Conservation (phyloP, 1,140 invertebrate genomes). For the Hyles vespertilio region DNA sequence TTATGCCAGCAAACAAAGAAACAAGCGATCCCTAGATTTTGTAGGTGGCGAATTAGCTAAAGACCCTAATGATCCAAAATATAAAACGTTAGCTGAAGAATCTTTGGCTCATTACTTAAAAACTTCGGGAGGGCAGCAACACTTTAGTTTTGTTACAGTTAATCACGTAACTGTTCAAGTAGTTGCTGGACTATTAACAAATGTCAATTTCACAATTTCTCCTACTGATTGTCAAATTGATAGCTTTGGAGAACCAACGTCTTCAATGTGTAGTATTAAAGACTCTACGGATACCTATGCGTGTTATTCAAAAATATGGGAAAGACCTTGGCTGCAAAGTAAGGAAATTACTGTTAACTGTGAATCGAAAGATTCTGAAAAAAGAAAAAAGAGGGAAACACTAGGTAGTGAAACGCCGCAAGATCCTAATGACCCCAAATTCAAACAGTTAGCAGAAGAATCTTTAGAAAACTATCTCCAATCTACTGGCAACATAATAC, state of each 20-base stretch:
- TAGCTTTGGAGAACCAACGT: not conserved
- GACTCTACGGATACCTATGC: not conserved
- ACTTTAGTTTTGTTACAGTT: slow-evolving; percentile 30
- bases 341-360: slow-evolving; percentile 20
- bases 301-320: slow-evolving; percentile 76
- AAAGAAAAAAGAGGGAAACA: slow-evolving; percentile 1
- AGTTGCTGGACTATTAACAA: slow-evolving; percentile 25
- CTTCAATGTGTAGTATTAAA: not conserved
- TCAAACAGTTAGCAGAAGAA: slow-evolving; percentile 20
- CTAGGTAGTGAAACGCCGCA: slow-evolving; percentile 11
- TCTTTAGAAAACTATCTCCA: slow-evolving; percentile 23
- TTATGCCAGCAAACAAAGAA: slow-evolving; percentile 11
- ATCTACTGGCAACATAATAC: slow-evolving; percentile 1
- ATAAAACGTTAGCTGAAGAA: slow-evolving; percentile 32
- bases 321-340: slow-evolving; percentile 70
- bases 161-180: slow-evolving; percentile 32
- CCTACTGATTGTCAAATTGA: slow-evolving; percentile 1
- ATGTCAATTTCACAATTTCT: slow-evolving; percentile 19
- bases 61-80: slow-evolving; percentile 25
- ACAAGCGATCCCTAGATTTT: slow-evolving; percentile 22
- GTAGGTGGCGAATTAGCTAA: slow-evolving; percentile 12
- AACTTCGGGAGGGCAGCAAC: slow-evolving; percentile 14
- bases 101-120: slow-evolving; percentile 34
- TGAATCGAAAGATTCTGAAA: slow-evolving; percentile 4
- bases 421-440: slow-evolving; percentile 22